Base-by-base conservation (phyloP, 2,888 invertebrate species). In the Ophioninae sp. region DNA sequence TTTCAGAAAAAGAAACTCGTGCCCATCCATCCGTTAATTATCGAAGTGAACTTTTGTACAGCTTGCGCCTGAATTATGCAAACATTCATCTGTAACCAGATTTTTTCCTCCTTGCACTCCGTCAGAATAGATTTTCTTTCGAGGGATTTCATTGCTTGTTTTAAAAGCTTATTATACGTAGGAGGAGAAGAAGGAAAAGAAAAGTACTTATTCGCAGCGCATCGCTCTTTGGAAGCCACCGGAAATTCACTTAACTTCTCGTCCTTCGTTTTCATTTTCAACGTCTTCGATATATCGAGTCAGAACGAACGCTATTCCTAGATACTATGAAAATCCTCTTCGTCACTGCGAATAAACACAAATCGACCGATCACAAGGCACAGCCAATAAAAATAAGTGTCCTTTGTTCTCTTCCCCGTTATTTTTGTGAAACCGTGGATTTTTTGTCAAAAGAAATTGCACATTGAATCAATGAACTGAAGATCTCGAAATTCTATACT, bases 11-110 rank as follows among this genome's bases (percentile, higher is more conserved):
- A 41, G 39, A 76, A 39, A 21, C 61, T 44, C 7, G 20, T 3
- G 21, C 23, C 41, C 41, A 65, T 68, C 30, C 67, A 59, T 68
- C 57, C 62, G 57, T 72, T 70, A 79, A 79, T 79, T 79, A 72
- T 37, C 56, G 41, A 65, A 72, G 70, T 44, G 50, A 64, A 72
- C 56, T 65, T 70, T 21, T 50, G 57, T 13, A 59, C 10, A 65
- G 57, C 57, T 56, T 70, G 70, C 10, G 44, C 65, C 23, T 37
- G n/a, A 10, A 75, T 56, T 57, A 62, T 75, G 65, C 65, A 39
- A 21, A 57, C 72, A 57, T 23, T 50, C 37, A 70, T 61, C 20
- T 50, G n/a, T 20, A 8, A 23, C 5, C 6, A 3, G 5, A 30
- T 64, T 50, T 50, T 21, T 21, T 39, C 37, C 0, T 39, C n/a